Evolutionary conservation across 2,113 vertebrate species (phyloP).

Genomic region (Gallinago undulata): DNA sequence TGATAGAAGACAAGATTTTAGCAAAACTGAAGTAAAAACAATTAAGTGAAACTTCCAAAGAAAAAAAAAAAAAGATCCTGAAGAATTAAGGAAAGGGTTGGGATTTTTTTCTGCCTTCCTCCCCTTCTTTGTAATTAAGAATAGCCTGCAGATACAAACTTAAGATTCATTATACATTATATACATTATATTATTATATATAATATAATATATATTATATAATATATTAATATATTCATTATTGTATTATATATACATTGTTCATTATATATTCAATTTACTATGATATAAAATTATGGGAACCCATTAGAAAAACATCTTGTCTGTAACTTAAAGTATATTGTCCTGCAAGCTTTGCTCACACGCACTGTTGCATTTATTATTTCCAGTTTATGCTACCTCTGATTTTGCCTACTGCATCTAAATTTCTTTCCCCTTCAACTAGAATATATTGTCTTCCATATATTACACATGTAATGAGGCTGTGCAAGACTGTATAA

Average conservation of each 20-base stretch:
- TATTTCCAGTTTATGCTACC: not conserved
- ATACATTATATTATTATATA: too few relatives aligned
- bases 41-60: not conserved
- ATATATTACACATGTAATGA: not conserved
- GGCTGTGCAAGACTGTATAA: not conserved
- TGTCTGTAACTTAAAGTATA: not conserved
- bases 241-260: too few relatives aligned
- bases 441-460: not conserved
- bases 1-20: not conserved
- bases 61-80: not conserved
- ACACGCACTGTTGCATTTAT: not conserved
- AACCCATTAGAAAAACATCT: not conserved
- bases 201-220: too few relatives aligned
- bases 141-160: not conserved
- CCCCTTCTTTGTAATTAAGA: not conserved
- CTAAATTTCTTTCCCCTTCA: not conserved
- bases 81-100: not conserved
- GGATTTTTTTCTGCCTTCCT: not conserved
- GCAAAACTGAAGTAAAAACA: not conserved
- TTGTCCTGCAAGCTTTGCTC: not conserved
- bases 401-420: not conserved
- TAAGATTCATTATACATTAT: not conserved
- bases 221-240: too few relatives aligned
- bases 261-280: not conserved
- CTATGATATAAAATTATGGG: not conserved